Conservation (phyloP, 2,113 vertebrate genomes). For the Ancistrus triradiatus region DNA sequence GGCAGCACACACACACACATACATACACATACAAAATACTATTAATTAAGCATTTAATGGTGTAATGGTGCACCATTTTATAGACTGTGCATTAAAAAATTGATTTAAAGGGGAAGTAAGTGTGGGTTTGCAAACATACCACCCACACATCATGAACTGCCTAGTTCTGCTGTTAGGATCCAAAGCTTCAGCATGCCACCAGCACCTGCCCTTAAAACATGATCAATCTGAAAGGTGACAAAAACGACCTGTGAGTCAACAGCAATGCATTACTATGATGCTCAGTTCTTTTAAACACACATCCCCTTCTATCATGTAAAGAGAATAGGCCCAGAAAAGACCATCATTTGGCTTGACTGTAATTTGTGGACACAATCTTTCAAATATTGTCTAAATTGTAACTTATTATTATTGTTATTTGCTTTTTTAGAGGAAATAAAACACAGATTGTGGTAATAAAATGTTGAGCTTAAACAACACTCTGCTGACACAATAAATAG, state of each 20-base stretch:
- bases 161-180: slow-evolving; percentile 34
- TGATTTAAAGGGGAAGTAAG: slow-evolving; percentile 45
- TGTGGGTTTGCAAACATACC: slow-evolving; percentile 37
- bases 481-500: neutral
- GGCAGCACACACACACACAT: slow-evolving; percentile 4
- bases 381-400: slow-evolving; percentile 1
- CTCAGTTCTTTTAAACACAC: slow-evolving; percentile 2
- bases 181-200: slow-evolving; percentile 34
- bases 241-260: slow-evolving; percentile 10
- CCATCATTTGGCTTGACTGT: no score
- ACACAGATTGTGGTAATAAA: neutral
- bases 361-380: no score
- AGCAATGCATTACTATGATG: slow-evolving; percentile 24
- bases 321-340: neutral
- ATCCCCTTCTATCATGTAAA: neutral
- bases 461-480: neutral
- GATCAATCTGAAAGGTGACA: slow-evolving; percentile 24
- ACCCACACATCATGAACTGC: slow-evolving; percentile 36
- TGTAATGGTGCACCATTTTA: slow-evolving; percentile 28
- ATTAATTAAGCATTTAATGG: slow-evolving; percentile 28
- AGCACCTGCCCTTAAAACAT: slow-evolving; percentile 37
- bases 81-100: slow-evolving; percentile 27
- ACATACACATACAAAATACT: slow-evolving; percentile 10
- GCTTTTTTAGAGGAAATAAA: neutral
- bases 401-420: neutral